Evolutionary conservation across 2,797 vertebrate species (phyloP).

Genomic region (Graptemys geographica): DNA sequence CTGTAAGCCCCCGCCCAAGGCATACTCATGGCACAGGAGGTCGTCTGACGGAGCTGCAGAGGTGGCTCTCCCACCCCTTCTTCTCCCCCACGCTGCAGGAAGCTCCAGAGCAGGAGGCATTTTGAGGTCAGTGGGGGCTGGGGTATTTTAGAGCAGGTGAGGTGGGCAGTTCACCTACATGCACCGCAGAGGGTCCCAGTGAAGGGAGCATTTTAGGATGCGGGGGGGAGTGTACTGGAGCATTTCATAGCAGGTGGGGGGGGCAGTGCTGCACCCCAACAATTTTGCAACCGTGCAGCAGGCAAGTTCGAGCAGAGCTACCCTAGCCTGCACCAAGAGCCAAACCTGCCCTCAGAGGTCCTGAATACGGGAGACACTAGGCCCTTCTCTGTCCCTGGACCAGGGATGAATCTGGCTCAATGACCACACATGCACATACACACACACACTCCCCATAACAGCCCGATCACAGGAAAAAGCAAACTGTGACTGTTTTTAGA

Average conservation of each 20-base stretch:
- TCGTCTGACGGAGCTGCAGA: neutral
- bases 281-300: neutral
- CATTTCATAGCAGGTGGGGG: neutral
- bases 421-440: neutral
- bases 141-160: neutral
- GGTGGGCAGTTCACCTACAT: neutral
- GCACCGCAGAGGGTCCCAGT: neutral
- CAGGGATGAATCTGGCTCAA: neutral
- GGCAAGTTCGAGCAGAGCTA: neutral
- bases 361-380: neutral
- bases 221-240: neutral
- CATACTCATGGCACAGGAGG: no score
- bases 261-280: neutral
- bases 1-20: neutral
- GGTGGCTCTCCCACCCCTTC: neutral
- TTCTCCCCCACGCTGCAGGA: neutral
- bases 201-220: neutral
- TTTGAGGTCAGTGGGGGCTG: neutral
- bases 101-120: neutral
- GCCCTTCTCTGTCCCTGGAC: neutral
- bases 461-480: neutral
- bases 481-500: neutral
- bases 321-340: neutral
- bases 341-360: neutral
- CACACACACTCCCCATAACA: neutral